A percentile compares a stretch with the other conserved stretches of the same genome.
Evolutionary conservation across 2,888 invertebrate species (phyloP).

Genomic region (Lepidocyrtoides sp.): DNA sequence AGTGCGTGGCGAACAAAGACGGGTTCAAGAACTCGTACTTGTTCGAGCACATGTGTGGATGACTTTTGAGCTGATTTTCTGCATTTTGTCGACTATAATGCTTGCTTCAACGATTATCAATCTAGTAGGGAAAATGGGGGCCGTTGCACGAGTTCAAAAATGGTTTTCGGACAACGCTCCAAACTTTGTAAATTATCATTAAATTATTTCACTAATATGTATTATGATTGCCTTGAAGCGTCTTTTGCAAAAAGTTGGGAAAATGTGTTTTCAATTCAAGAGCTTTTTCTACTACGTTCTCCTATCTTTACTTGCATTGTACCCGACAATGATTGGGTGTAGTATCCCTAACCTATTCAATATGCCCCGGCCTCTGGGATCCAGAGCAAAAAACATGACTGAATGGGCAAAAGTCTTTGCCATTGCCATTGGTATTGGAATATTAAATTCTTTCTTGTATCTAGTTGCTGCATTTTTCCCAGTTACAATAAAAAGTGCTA

Average conservation of each 20-base stretch:
- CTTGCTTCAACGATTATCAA: neutral
- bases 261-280: neutral
- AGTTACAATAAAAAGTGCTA: no score
- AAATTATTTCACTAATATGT: neutral
- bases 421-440: no score
- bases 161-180: neutral
- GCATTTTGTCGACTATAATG: neutral
- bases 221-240: neutral
- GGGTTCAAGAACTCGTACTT: neutral
- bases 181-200: neutral
- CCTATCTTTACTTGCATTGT: constrained; percentile 1
- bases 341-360: constrained; percentile 20
- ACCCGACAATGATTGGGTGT: constrained; percentile 44
- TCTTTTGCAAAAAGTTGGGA: no score
- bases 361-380: no score
- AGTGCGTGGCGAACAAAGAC: neutral
- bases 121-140: neutral
- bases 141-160: neutral
- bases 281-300: constrained; percentile 45
- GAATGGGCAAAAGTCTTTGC: no score
- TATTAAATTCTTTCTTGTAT: constrained; percentile 19
- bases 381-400: no score
- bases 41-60: neutral
- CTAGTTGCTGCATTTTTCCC: constrained; percentile 29
- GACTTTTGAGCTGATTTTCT: neutral